Percentiles rank a stretch among this genome's conserved stretches.
Conservation (phyloP, 2,113 vertebrate genomes). For the Percopsis transmontana region DNA sequence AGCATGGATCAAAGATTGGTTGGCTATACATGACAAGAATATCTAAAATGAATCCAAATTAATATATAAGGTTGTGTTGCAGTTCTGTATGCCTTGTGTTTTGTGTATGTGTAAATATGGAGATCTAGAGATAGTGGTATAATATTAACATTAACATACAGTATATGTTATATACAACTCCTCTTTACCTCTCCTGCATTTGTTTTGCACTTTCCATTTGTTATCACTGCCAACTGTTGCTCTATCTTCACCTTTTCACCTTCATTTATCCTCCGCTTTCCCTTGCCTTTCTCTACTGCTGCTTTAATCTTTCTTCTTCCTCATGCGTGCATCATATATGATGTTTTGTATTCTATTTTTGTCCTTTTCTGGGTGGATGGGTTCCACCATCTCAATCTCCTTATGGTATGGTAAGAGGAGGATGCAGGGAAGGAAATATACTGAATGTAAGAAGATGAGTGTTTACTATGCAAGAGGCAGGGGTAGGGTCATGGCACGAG, state of each 20-base stretch:
- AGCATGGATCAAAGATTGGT: constrained; percentile 28
- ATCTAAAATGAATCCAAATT: constrained; percentile 46
- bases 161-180: neutral
- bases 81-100: constrained; percentile 58
- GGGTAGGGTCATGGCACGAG: constrained; percentile 41
- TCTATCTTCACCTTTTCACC: neutral
- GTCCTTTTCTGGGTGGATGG: neutral
- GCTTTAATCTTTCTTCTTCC: neutral
- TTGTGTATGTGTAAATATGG: constrained; percentile 63
- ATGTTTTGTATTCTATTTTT: constrained; percentile 2
- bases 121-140: constrained; percentile 49
- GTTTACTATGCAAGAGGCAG: constrained; percentile 74
- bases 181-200: constrained; percentile 3
- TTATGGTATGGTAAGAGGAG: neutral
- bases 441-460: constrained; percentile 7
- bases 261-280: neutral
- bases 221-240: too few relatives aligned
- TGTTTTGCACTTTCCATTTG: neutral
- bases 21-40: constrained; percentile 22
- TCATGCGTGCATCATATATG: neutral
- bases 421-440: constrained; percentile 7
- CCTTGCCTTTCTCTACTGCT: constrained; percentile 1
- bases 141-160: constrained; percentile 41
- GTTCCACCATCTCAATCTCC: neutral
- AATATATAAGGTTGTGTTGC: constrained; percentile 59